phyloP scores from a whole-genome alignment of 2,797 vertebrate genomes.

The Tadarida brasiliensis region DNA sequence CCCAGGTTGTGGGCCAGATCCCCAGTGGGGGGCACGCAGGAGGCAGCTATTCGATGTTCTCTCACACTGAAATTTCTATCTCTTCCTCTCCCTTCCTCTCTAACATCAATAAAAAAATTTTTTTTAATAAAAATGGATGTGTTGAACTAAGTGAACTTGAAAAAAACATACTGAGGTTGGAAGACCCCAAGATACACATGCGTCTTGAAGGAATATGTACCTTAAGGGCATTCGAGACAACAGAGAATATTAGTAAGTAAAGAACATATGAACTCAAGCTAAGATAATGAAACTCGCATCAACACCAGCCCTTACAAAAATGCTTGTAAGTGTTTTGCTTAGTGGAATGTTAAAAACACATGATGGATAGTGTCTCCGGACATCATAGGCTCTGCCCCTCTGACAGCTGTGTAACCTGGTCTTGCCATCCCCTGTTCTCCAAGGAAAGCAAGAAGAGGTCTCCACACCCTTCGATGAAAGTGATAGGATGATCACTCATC shows the following conservation, averaged over 20 bases:
- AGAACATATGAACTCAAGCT: background rate
- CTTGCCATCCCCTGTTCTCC: background rate
- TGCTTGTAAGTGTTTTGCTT: background rate
- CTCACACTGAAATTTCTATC: too few species aligned
- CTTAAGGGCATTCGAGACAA: background rate
- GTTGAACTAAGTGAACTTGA: background rate
- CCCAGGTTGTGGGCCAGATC: too few species aligned
- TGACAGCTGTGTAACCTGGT: background rate
- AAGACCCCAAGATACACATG: background rate
- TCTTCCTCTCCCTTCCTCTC: too few species aligned
- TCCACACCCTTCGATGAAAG: background rate
- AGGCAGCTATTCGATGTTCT: too few species aligned
- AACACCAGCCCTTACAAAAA: background rate
- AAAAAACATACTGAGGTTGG: background rate
- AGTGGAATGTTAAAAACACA: background rate
- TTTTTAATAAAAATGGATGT: too few species aligned
- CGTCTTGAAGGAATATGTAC: background rate
- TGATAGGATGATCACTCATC: background rate
- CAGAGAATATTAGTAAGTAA: slow-evolving; percentile 24
- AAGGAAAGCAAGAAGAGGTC: background rate
- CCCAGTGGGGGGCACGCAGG: too few species aligned
- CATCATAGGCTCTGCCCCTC: background rate
- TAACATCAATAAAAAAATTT: too few species aligned
- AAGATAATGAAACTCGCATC: background rate
- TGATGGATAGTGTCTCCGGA: background rate